A percentile compares a stretch with the other conserved stretches of the same genome.
These are phyloP conservation scores for Electrophaes corylata DNA, from an alignment of 2,888 invertebrate genomes.

Conservation along the genomic window DNA sequence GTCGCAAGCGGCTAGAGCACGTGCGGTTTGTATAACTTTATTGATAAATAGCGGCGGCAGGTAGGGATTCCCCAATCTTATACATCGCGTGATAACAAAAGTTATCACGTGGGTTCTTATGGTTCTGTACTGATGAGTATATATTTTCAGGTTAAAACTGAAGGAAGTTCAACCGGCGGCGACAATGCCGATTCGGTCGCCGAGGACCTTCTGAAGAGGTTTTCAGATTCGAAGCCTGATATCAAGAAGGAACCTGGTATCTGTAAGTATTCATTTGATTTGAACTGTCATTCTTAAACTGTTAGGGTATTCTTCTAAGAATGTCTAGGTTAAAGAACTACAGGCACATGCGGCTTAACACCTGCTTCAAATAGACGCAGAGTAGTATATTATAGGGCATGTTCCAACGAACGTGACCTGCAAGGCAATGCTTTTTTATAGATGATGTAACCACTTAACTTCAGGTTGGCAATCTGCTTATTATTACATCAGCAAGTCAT, in stretches of 20 bases:
- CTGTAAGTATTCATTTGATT: slow-evolving; percentile 55
- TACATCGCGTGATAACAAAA: neutral
- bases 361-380: too few species aligned
- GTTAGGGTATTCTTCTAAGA: too few species aligned
- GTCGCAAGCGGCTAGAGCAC: slow-evolving; percentile 87
- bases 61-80: slow-evolving; percentile 44
- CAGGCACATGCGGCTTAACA: too few species aligned
- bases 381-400: too few species aligned
- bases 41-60: slow-evolving; percentile 60
- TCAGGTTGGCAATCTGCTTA: too few species aligned
- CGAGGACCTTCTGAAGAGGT: slow-evolving; percentile 94
- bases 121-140: slow-evolving; percentile 2
- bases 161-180: slow-evolving; percentile 63
- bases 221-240: slow-evolving; percentile 88
- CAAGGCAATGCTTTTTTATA: too few species aligned
- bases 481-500: too few species aligned
- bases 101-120: neutral
- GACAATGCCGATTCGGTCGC: slow-evolving; percentile 88
- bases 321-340: too few species aligned
- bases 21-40: slow-evolving; percentile 70
- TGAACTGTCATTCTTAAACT: too few species aligned
- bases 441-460: too few species aligned
- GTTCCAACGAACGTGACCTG: too few species aligned
- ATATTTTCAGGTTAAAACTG: slow-evolving; percentile 71
- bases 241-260: slow-evolving; percentile 72